Conservation (phyloP, 2,113 vertebrate genomes). For the Ophthalmolycus amberensis region DNA sequence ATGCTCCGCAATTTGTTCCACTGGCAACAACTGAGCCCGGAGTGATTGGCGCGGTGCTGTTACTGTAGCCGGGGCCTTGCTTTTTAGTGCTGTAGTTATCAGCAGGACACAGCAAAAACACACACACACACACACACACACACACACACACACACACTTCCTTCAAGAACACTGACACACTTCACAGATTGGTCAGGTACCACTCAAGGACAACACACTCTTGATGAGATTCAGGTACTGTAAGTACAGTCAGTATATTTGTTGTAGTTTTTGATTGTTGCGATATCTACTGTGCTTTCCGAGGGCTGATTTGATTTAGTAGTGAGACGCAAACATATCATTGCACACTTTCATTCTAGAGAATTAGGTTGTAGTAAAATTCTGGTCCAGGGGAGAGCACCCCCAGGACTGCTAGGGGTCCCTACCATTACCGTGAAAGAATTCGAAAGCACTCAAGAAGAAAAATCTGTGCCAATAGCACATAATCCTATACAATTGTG, state of each 20-base stretch:
- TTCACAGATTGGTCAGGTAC: constrained; percentile 16
- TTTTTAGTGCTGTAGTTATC: constrained; percentile 32
- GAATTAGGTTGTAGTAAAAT: constrained; percentile 19
- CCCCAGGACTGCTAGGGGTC: neutral
- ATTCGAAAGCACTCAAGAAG: neutral
- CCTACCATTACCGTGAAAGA: neutral
- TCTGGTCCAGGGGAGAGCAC: neutral
- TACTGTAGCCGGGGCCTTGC: constrained; percentile 6
- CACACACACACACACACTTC: constrained; percentile 15
- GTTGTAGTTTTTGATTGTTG: neutral
- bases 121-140: too few species aligned
- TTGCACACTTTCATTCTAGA: neutral
- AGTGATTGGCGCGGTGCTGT: constrained; percentile 47
- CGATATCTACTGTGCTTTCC: neutral
- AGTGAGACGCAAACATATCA: neutral
- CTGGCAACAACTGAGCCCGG: constrained; percentile 46
- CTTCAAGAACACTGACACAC: constrained; percentile 18
- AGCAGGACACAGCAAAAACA: constrained; percentile 16
- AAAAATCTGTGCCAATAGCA: neutral
- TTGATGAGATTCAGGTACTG: neutral
- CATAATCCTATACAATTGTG: neutral
- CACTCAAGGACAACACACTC: neutral
- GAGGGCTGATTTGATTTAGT: neutral
- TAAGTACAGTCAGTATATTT: neutral
- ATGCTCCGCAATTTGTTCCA: constrained; percentile 73